A percentile compares a stretch with the other conserved stretches of the same genome.
Evolutionary conservation across 2,113 vertebrate species (phyloP).

Genomic region (Silurus meridionalis): DNA sequence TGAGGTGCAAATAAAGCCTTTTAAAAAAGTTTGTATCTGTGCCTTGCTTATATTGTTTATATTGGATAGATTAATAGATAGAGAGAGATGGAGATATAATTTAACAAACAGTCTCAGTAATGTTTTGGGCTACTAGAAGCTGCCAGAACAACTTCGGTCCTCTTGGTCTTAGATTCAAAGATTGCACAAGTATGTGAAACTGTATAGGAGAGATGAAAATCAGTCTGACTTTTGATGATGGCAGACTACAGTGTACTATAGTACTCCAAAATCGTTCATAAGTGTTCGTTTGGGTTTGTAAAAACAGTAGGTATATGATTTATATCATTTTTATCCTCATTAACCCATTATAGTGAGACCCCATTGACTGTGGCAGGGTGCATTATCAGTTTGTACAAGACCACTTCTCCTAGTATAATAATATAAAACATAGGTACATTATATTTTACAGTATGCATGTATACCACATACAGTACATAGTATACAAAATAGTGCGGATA

Average conservation of each 20-base stretch:
- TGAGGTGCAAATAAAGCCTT: conserved; percentile 6
- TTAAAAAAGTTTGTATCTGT: background rate
- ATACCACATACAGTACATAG: background rate
- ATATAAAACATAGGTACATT: too few species aligned
- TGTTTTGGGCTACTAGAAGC: background rate
- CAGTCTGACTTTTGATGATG: background rate
- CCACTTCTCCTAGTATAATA: background rate
- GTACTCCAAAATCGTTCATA: background rate
- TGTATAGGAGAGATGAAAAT: background rate
- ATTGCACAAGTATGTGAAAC: background rate
- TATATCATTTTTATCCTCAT: background rate
- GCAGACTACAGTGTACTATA: background rate
- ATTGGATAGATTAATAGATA: background rate
- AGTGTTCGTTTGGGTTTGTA: background rate
- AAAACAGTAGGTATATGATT: background rate
- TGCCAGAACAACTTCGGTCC: background rate
- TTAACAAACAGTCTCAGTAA: background rate
- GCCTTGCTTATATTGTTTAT: background rate
- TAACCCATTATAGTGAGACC: background rate
- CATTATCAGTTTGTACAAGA: background rate
- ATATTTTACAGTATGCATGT: background rate
- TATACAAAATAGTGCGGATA: background rate
- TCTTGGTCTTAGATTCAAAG: background rate
- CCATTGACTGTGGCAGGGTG: background rate
- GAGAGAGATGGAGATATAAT: background rate